These are phyloP conservation scores for Micoletzkya japonica DNA, from an alignment of 2,888 invertebrate species.

Conservation along the genomic window DNA sequence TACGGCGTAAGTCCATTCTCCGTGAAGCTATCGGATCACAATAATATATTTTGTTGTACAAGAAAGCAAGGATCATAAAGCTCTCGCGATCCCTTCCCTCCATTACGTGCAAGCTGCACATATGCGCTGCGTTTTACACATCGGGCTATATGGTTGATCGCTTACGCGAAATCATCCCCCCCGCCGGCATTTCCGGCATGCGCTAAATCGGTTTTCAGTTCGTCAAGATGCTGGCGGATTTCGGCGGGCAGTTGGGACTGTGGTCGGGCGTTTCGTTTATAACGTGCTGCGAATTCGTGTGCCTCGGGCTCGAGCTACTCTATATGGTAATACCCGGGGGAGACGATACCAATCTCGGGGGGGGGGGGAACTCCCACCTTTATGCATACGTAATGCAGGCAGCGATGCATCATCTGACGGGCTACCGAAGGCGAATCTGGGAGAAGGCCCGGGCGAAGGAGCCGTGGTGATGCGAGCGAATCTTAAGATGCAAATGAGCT, in stretches of 20 bases:
- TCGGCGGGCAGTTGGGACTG: constrained; percentile 58
- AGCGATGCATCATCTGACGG: constrained; percentile 18
- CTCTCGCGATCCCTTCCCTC: too few species aligned
- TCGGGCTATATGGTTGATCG: too few species aligned
- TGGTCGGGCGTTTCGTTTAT: constrained; percentile 60
- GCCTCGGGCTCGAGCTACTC: constrained; percentile 47
- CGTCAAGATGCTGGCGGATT: constrained; percentile 62
- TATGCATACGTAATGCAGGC: too few species aligned
- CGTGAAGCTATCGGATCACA: too few species aligned
- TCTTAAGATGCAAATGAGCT: too few species aligned
- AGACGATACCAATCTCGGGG: too few species aligned
- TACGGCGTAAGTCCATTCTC: constrained; percentile 52
- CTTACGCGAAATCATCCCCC: not conserved
- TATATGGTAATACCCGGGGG: constrained; percentile 54
- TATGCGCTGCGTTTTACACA: too few species aligned
- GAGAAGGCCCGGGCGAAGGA: constrained; percentile 7
- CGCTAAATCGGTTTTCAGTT: constrained; percentile 38
- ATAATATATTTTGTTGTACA: too few species aligned
- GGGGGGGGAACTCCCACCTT: too few species aligned
- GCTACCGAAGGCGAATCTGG: constrained; percentile 15
- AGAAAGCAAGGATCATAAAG: too few species aligned
- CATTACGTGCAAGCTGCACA: too few species aligned
- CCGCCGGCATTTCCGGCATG: not conserved
- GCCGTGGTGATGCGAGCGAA: constrained; percentile 28
- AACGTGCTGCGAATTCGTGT: constrained; percentile 58